Conservation (phyloP, 2,888 invertebrate genomes). For the Hyalella azteca region DNA sequence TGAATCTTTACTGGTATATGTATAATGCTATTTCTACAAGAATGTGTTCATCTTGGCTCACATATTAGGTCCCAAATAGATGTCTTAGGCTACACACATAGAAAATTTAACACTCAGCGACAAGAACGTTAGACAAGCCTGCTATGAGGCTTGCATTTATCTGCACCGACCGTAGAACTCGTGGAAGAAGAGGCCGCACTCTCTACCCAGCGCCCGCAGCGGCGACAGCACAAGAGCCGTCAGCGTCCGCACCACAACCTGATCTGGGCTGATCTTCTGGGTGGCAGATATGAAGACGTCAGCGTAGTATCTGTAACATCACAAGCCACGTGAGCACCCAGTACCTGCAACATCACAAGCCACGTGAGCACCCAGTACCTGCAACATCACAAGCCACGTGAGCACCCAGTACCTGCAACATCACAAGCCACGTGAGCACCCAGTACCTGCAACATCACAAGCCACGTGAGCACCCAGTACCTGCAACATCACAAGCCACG, state of each 20-base stretch:
- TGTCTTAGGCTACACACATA: neutral
- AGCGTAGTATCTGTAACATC: conserved; percentile 1
- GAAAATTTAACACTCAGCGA: neutral
- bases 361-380: neutral
- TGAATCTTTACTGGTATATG: neutral
- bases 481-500: too few species aligned
- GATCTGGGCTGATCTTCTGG: neutral
- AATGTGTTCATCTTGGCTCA: neutral
- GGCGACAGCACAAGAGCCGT: neutral
- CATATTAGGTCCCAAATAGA: neutral
- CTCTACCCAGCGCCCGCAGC: neutral
- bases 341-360: neutral
- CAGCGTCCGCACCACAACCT: neutral
- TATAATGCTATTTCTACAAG: neutral
- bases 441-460: too few species aligned
- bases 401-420: too few species aligned
- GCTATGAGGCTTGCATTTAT: too few species aligned
- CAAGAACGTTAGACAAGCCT: too few species aligned
- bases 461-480: too few species aligned
- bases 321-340: neutral
- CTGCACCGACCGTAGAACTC: neutral
- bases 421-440: too few species aligned
- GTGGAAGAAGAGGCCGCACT: neutral
- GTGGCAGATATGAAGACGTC: neutral
- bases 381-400: neutral